These are phyloP conservation scores for Caradrina kadenii DNA, from an alignment of 2,888 invertebrate species.

Conservation along the genomic window DNA sequence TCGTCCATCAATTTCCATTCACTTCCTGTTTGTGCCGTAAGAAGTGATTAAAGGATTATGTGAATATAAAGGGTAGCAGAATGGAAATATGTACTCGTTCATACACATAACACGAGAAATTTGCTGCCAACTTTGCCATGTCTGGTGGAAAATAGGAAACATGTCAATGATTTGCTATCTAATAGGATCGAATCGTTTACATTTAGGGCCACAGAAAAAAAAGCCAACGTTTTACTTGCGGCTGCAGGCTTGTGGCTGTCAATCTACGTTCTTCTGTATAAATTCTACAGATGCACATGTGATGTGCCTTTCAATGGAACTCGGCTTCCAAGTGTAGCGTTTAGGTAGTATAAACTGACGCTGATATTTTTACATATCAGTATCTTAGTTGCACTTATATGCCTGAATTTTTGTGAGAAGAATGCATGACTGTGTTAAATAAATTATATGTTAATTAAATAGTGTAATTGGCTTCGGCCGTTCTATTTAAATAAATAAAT, in stretches of 20 bases:
- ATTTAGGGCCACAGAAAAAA: too few species aligned
- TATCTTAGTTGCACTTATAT: not conserved
- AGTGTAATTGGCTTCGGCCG: too few species aligned
- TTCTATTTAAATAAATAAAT: too few species aligned
- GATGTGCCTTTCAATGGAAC: not conserved
- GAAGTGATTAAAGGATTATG: slow-evolving; percentile 38
- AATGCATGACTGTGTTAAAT: too few species aligned
- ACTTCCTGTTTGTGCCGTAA: slow-evolving; percentile 44
- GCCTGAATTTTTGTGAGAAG: too few species aligned
- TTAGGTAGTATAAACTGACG: not conserved
- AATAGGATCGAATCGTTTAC: too few species aligned
- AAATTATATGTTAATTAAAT: too few species aligned
- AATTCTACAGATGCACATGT: not conserved
- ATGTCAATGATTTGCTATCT: not conserved
- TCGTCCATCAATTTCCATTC: slow-evolving; percentile 41
- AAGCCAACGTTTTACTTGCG: too few species aligned
- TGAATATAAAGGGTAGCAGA: slow-evolving; percentile 32
- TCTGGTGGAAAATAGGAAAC: not conserved
- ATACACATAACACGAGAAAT: not conserved
- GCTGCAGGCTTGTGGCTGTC: too few species aligned
- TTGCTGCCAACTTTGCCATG: not conserved
- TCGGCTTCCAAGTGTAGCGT: not conserved
- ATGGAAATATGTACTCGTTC: slow-evolving; percentile 10
- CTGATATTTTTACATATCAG: not conserved
- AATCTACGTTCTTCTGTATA: not conserved